Evolutionary conservation across 2,113 vertebrate species (phyloP), one percentile per base, ranked within the genome.

Genomic region (Cololabis saira): DNA sequence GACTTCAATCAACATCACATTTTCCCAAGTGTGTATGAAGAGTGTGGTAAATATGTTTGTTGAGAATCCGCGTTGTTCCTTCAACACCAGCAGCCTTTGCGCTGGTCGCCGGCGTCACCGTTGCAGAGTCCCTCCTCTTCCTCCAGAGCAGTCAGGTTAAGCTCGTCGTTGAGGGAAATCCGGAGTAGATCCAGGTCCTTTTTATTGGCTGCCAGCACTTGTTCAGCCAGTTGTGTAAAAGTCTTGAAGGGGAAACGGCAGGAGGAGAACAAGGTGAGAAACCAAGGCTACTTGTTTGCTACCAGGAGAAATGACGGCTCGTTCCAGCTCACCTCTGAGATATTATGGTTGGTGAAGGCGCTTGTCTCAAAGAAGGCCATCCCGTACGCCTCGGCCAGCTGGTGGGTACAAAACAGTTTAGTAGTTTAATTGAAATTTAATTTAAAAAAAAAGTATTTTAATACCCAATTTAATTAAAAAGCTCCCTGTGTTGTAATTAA

Each of bases 341-440:
- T 98, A 69, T 98, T 99, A 72, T 94, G 92, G 84, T 96, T 98
- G 90, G 95, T 98, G 93, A 96, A 98, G 95, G 96, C 97, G 94
- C 97, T 99, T 94, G 97, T 98, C 94, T 99, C 97, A 48, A 94
- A 99, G 90, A 99, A 99, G 86, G 97, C 96, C 97, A 99, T 99
- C 74, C 96, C 96, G 4, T 98, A 99, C 65, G 96, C 96, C 73
- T 92, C 93, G 55, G 97, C 97, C 90, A 99, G 94, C 97, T 99
- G 90, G 2, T 57, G 30, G 60, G 71, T 12, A 77, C n/a, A 67
- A 5, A 27, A 27, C 15, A 47, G 10, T 15, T 49, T 19, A 27
- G 42, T 4, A n/a, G 10, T 17, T 24, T 24, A 24, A n/a, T 47
- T 47, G 1, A 18, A 47, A 47, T 2, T 17, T 47, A 8, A 10